Base-by-base conservation (phyloP, 2,888 invertebrate genomes). In the Acanthosepion lycidas region DNA sequence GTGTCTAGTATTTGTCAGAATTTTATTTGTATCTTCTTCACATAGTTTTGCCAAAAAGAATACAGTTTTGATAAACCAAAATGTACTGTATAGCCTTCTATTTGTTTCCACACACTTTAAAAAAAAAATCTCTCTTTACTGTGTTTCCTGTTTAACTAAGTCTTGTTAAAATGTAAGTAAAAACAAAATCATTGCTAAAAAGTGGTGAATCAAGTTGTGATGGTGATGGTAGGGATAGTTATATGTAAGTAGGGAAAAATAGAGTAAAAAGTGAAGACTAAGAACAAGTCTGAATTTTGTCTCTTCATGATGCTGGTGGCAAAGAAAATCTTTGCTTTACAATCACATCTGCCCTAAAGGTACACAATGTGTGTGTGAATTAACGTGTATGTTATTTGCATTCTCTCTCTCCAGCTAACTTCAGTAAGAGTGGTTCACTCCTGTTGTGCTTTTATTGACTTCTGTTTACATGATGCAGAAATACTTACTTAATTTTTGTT, bases 321-420 rank as follows among this genome's bases (percentile, higher is more conserved):
- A 78, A 78, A 78, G n/a, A 15, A 78, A 78, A 78, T 51, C 26
- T 51, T 93, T 92, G 42, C 93, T 93, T 49, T 93, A 28, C 49
- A 93, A 93, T 93, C 93, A 51, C 53, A n/a, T 93, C 93, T 93
- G 93, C 93, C 93, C 93, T 53, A 93, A 93, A 93, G 93, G 53
- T 93, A 93, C 93, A 93, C 93, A 93, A n/a, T 53, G 93, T 15
- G 53, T 92, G 92, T 53, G 49, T 49, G 49, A 93, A 93, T 93
- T 93, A 93, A 93, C 93, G 15, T 93, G 28, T 93, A 49, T 93
- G 78, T 33, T 78, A 78, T 49, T 92, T 49, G 51, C 92, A 92
- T 92, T 92, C 49, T 49, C 15, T 49, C 23, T 48, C 51, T 48
- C 33, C 18, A 51, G 92, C 48, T 23, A 92, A 28, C 33, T 92